These are phyloP conservation scores for Tyrophagus putrescentiae DNA, from an alignment of 1,140 invertebrate species.

Conservation along the genomic window DNA sequence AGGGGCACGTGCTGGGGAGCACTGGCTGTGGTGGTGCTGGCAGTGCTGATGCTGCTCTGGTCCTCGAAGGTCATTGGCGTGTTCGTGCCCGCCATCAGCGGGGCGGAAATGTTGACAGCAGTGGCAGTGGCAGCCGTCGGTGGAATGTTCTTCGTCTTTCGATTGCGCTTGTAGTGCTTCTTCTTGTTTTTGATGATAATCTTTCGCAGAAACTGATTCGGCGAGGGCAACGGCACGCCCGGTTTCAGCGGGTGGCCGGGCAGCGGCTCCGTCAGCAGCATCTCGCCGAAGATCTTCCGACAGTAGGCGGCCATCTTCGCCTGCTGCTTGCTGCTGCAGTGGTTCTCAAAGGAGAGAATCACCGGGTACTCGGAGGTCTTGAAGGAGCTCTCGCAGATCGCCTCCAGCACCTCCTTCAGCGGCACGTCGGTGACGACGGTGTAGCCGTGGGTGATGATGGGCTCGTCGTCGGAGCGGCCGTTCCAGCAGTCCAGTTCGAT, in stretches of 20 bases:
- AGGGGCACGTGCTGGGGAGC: no score
- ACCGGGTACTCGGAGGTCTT: slow-evolving; percentile 94
- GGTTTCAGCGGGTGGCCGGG: slow-evolving; percentile 61
- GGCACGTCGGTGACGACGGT: slow-evolving; percentile 90
- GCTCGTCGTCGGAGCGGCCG: slow-evolving; percentile 66
- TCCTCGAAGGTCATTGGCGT: no score
- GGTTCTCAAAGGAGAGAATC: slow-evolving; percentile 92
- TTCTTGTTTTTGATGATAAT: slow-evolving; percentile 98
- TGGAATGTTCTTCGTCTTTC: background rate
- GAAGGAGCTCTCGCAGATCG: slow-evolving; percentile 91
- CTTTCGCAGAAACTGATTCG: slow-evolving; percentile 64
- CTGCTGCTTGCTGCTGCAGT: slow-evolving; percentile 63
- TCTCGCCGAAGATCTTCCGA: slow-evolving; percentile 82
- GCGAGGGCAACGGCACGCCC: slow-evolving; percentile 69
- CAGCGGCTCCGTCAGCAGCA: slow-evolving; percentile 73
- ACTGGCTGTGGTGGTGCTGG: no score
- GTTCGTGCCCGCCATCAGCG: no score
- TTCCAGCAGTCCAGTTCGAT: slow-evolving; percentile 98
- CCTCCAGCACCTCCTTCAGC: slow-evolving; percentile 75
- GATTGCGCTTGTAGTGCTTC: slow-evolving; percentile 51
- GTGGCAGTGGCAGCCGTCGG: background rate
- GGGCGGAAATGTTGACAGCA: background rate
- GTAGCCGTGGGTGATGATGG: slow-evolving; percentile 91
- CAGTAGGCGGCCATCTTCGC: slow-evolving; percentile 97
- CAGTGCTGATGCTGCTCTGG: no score